Evolutionary conservation across 2,888 invertebrate species (phyloP).

Genomic region (Acronicta aceris): DNA sequence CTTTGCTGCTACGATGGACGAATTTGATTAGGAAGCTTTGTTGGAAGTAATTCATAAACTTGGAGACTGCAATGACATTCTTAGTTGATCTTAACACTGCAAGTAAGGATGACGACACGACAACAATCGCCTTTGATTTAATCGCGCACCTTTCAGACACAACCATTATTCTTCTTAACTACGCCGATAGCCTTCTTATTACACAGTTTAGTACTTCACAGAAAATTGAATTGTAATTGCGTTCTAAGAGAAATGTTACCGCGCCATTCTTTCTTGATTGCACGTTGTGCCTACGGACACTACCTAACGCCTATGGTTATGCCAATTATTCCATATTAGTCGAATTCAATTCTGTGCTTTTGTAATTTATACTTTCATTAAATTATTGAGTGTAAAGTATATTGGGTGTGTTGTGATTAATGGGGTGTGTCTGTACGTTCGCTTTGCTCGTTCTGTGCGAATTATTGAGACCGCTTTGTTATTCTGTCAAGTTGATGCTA

Average conservation of each 20-base stretch:
- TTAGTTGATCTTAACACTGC: slow-evolving; percentile 57
- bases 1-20: slow-evolving; percentile 63
- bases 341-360: slow-evolving; percentile 72
- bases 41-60: slow-evolving; percentile 35
- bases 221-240: slow-evolving; percentile 86
- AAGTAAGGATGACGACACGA: slow-evolving; percentile 55
- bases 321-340: slow-evolving; percentile 83
- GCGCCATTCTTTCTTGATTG: slow-evolving; percentile 77
- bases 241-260: slow-evolving; percentile 76
- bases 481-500: slow-evolving; percentile 81
- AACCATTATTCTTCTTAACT: slow-evolving; percentile 59
- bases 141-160: slow-evolving; percentile 63
- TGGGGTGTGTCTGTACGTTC: slow-evolving; percentile 69
- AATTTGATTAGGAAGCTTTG: slow-evolving; percentile 51
- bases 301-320: slow-evolving; percentile 61
- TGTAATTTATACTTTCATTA: slow-evolving; percentile 74
- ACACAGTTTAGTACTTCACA: slow-evolving; percentile 71
- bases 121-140: slow-evolving; percentile 68
- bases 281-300: slow-evolving; percentile 63
- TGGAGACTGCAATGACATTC: slow-evolving; percentile 51
- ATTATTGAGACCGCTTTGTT: slow-evolving; percentile 87
- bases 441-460: slow-evolving; percentile 79
- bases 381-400: slow-evolving; percentile 70
- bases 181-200: slow-evolving; percentile 62
- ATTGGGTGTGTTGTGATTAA: slow-evolving; percentile 75